Evolutionary conservation across 2,113 vertebrate genomes (phyloP).

Genomic region (Phaethornis superciliosus): DNA sequence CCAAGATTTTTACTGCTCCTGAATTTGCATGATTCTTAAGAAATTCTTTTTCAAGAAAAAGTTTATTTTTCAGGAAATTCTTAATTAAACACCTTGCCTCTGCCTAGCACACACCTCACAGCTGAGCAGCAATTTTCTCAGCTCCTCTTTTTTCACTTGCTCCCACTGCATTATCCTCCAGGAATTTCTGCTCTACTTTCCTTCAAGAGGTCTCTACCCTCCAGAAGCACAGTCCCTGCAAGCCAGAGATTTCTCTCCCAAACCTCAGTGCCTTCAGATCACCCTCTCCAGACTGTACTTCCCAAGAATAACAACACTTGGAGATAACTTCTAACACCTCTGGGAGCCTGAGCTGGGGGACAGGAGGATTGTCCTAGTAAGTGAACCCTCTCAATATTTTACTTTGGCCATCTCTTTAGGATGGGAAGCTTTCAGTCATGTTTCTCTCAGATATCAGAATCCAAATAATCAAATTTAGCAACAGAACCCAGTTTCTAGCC

Average conservation of each 20-base stretch:
- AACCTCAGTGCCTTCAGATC: neutral
- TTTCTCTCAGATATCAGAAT: neutral
- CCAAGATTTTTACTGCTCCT: neutral
- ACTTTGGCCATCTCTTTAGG: neutral
- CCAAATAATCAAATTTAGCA: neutral
- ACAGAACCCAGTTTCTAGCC: accelerated
- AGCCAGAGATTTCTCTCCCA: neutral
- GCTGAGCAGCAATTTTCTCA: neutral
- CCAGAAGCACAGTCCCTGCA: neutral
- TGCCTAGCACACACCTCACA: neutral
- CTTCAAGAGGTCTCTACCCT: neutral
- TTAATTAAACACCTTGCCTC: neutral
- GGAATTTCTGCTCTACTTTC: neutral
- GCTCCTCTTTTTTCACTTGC: neutral
- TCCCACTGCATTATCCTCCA: neutral
- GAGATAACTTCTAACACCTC: too few relatives aligned
- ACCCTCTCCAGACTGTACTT: neutral
- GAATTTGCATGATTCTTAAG: neutral
- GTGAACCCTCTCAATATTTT: neutral
- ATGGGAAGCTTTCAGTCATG: neutral
- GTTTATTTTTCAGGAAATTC: too few relatives aligned
- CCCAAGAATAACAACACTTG: accelerated
- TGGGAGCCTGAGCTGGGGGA: neutral
- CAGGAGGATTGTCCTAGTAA: neutral
- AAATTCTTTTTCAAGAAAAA: too few relatives aligned